Conservation (phyloP, 2,797 vertebrate genomes). For the Rhinogobio ventralis region DNA sequence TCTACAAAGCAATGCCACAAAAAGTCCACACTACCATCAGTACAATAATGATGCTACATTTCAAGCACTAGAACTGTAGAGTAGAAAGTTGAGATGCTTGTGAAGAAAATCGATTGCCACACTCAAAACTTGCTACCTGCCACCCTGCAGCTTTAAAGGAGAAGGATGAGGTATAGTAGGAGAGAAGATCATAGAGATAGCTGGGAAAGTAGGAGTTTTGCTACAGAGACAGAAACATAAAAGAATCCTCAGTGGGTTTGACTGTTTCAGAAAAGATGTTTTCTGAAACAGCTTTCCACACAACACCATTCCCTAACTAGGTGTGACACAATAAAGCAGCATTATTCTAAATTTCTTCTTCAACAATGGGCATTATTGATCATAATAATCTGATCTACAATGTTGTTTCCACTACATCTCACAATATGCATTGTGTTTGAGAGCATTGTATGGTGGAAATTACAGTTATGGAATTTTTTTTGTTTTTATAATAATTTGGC, state of each 20-base stretch:
- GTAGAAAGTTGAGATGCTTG: constrained; percentile 9
- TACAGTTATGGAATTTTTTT: neutral
- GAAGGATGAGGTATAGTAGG: constrained; percentile 43
- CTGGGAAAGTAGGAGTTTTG: constrained; percentile 60
- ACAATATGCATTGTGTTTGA: neutral
- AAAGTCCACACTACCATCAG: neutral
- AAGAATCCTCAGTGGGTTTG: constrained; percentile 23
- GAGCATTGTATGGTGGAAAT: neutral
- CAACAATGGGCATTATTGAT: neutral
- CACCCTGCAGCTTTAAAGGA: constrained; percentile 36
- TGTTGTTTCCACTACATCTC: neutral
- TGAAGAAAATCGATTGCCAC: constrained; percentile 5
- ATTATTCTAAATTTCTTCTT: neutral
- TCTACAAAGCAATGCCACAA: neutral
- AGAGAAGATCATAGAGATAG: constrained; percentile 60
- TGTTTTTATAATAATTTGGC: no score
- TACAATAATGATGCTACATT: neutral
- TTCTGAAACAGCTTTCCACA: constrained; percentile 5
- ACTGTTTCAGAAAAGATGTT: constrained; percentile 9
- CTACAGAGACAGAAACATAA: constrained; percentile 55
- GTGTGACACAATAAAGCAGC: neutral
- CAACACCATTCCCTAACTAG: neutral
- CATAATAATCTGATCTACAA: neutral
- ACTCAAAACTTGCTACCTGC: constrained; percentile 40
- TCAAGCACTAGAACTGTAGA: neutral